Conservation (phyloP, 2,113 vertebrate species). For the Aythya baeri region DNA sequence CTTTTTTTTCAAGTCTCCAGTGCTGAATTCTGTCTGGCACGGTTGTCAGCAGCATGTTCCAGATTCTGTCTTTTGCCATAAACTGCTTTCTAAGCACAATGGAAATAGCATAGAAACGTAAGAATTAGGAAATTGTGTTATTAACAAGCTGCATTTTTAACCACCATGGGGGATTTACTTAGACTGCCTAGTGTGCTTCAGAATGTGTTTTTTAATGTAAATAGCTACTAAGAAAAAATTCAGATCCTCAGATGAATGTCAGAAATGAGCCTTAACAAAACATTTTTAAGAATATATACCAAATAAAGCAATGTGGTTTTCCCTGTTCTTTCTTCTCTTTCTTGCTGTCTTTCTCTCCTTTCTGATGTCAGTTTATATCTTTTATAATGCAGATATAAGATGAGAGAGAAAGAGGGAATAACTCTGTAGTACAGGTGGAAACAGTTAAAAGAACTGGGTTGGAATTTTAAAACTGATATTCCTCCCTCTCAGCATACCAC, state of each 20-base stretch:
- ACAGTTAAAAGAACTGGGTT: conserved; percentile 71
- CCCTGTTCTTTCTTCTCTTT: not conserved
- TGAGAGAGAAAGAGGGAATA: conserved; percentile 10
- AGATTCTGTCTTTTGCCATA: conserved; percentile 48
- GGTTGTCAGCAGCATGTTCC: conserved; percentile 20
- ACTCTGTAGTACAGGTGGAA: conserved; percentile 65
- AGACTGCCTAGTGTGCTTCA: conserved; percentile 22
- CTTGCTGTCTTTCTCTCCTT: not conserved
- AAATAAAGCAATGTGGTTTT: not conserved
- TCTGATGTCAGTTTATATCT: conserved; percentile 28
- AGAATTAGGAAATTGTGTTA: conserved; percentile 75
- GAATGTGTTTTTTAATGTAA: conserved; percentile 53
- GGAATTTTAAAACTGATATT: conserved; percentile 72
- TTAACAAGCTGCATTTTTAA: conserved; percentile 54
- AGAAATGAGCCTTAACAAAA: conserved; percentile 36
- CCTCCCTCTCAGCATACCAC: conserved; percentile 45
- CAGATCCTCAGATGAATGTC: conserved; percentile 21
- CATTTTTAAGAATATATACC: not conserved
- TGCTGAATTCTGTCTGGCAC: conserved; percentile 19
- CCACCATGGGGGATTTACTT: conserved; percentile 23
- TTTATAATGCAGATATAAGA: conserved; percentile 20
- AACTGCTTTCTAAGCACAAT: conserved; percentile 68
- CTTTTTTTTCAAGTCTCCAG: not conserved
- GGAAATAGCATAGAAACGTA: conserved; percentile 75
- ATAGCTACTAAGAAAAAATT: conserved; percentile 34